Conservation (phyloP, 2,113 vertebrate genomes). For the Pantherophis guttatus region DNA sequence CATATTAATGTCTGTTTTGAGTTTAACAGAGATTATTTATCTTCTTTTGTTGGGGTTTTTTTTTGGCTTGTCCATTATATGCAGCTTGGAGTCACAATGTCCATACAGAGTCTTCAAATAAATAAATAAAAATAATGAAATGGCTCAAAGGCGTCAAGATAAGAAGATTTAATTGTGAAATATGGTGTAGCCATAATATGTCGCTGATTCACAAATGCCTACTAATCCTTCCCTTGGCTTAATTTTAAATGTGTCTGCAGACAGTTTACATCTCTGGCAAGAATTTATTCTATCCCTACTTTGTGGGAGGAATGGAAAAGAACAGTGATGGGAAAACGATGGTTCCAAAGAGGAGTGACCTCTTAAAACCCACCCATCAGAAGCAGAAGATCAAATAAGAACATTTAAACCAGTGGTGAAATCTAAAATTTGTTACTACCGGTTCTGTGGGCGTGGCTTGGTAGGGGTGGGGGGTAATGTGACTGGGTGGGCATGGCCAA, state of each 20-base stretch:
- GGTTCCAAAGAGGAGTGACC: background rate
- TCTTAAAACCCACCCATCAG: background rate
- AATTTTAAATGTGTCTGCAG: background rate
- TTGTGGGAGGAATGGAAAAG: background rate
- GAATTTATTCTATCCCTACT: background rate
- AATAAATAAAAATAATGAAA: background rate
- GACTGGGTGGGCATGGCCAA: too few species aligned
- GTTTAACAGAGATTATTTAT: background rate
- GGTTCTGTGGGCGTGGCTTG: too few species aligned
- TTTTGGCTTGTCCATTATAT: background rate
- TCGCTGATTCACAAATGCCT: background rate
- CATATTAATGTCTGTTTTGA: background rate
- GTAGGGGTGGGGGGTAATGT: too few species aligned
- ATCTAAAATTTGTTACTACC: too few species aligned
- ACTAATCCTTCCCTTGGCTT: background rate
- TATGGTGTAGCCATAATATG: background rate
- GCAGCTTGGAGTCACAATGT: background rate
- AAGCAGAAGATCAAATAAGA: background rate
- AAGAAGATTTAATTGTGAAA: background rate
- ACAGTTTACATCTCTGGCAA: background rate
- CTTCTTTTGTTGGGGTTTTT: background rate
- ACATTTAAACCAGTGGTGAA: background rate
- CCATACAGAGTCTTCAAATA: background rate
- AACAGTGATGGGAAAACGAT: background rate
- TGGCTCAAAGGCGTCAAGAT: background rate